These are phyloP conservation scores for Tupiocoris notatus DNA, from an alignment of 2,888 invertebrate genomes.

Conservation along the genomic window DNA sequence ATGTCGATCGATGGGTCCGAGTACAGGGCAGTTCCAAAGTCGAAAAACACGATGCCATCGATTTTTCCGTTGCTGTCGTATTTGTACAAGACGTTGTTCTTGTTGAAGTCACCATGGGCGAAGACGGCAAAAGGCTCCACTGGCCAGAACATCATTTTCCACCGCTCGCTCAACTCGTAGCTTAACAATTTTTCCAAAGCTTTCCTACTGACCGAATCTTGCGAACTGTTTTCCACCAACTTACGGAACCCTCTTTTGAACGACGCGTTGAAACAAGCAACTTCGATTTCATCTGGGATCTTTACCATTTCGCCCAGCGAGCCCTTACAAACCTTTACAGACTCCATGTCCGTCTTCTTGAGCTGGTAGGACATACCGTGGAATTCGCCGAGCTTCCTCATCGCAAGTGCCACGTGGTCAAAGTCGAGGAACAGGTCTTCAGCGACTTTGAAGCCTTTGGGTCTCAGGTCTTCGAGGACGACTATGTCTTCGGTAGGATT, in stretches of 20 bases:
- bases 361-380: slow-evolving; percentile 52
- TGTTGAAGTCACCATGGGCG: slow-evolving; percentile 55
- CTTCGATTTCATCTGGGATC: neutral
- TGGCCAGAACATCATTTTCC: slow-evolving; percentile 1
- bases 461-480: slow-evolving; percentile 51
- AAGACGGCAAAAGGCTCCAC: slow-evolving; percentile 50
- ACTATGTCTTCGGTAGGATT: slow-evolving; percentile 45
- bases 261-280: neutral
- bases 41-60: slow-evolving; percentile 52
- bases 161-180: neutral
- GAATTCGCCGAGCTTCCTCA: slow-evolving; percentile 50
- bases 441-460: slow-evolving; percentile 50
- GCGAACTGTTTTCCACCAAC: slow-evolving; percentile 43
- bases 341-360: slow-evolving; percentile 48
- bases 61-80: slow-evolving; percentile 52
- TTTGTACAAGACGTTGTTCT: slow-evolving; percentile 54
- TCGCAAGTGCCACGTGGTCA: slow-evolving; percentile 50
- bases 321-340: neutral
- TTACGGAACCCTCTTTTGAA: neutral
- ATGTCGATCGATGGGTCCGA: slow-evolving; percentile 54
- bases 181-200: slow-evolving; percentile 3
- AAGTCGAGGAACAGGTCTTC: slow-evolving; percentile 50
- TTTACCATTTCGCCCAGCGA: neutral
- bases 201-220: neutral
- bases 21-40: slow-evolving; percentile 52